Evolutionary conservation across 2,888 invertebrate genomes (phyloP), one percentile per base, ranked within the genome.

Genomic region (Apantesis nais): DNA sequence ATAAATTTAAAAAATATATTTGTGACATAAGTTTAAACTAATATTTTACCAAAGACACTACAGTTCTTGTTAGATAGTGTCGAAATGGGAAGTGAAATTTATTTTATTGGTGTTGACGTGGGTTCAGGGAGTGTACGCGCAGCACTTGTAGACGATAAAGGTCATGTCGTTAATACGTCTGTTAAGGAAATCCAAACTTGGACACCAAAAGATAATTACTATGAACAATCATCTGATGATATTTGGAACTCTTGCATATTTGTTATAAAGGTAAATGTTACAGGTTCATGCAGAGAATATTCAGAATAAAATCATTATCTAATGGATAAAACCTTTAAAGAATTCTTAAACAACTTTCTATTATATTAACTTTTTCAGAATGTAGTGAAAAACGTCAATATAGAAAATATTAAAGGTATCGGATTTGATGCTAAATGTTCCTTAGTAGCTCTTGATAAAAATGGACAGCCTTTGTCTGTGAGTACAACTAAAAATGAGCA

Each of bases 391-490:
- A 93, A 93, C 70, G 88, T 96, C 75, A 90, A 95, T 78, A 95
- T 95, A 68, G 88, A 92, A 72, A 92, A 86, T 80, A 95, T 98
- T n/a, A 97, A 96, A 92, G 98, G 98, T 25, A 97, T 99, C 82
- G 99, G 99, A 8, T 99, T 99, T 94, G 99, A 99, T 95, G 99
- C 99, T 25, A 99, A 99, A 19, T 99, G 99, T 89, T 99, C 99
- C 0, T 91, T 99, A 73, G 99, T 98, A 0, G 97, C 96, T 11
- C 86, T 99, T 58, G 98, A 97, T 84, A 92, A 95, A 80, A 92
- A 96, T 73, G 96, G 96, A 22, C 92, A 96, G 37, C 97, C 98
- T 0, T 88, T 98, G 60, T 96, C 97, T 60, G 96, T 98, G 0
- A 97, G 97, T 86, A 95, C 96, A 75, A 96, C 96, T 92, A 94